Percentiles rank a stretch among this genome's conserved stretches.
phyloP scores from a whole-genome alignment of 2,113 vertebrate genomes.

The Carassius carassius region DNA sequence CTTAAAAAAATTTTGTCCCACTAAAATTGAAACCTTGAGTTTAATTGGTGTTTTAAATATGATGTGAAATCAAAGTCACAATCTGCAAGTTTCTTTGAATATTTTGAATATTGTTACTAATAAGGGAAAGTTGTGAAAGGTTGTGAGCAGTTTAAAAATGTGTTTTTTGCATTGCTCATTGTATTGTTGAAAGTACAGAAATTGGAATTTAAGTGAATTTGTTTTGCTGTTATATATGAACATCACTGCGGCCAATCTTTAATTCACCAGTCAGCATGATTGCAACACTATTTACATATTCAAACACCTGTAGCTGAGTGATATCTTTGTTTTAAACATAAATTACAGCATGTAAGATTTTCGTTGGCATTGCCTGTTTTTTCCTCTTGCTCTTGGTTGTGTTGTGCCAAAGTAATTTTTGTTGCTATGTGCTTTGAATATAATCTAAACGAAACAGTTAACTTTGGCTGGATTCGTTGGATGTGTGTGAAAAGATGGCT shows the following conservation, averaged over 20 bases:
- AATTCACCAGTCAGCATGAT: background rate
- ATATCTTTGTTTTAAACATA: background rate
- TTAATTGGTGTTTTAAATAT: background rate
- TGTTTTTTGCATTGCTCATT: too few relatives aligned
- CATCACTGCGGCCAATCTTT: background rate
- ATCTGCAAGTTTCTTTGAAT: too few relatives aligned
- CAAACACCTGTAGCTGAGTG: slow-evolving; percentile 25
- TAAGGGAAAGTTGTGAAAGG: background rate
- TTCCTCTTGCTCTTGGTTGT: background rate
- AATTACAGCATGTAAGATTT: background rate
- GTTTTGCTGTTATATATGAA: too few relatives aligned
- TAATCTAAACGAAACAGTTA: background rate
- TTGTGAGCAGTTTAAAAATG: too few relatives aligned
- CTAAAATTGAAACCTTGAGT: background rate
- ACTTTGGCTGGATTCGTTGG: background rate
- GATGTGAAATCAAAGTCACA: background rate
- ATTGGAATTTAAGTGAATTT: too few relatives aligned
- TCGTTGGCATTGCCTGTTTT: background rate
- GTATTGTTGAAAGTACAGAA: too few relatives aligned
- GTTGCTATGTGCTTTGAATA: background rate
- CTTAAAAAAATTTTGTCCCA: too few relatives aligned
- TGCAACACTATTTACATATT: background rate
- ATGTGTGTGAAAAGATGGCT: background rate
- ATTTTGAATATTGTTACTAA: background rate
- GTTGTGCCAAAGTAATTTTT: background rate